These are phyloP conservation scores for Metridium senile DNA, from an alignment of 92 coral and sea anemone species.

Conservation along the genomic window DNA sequence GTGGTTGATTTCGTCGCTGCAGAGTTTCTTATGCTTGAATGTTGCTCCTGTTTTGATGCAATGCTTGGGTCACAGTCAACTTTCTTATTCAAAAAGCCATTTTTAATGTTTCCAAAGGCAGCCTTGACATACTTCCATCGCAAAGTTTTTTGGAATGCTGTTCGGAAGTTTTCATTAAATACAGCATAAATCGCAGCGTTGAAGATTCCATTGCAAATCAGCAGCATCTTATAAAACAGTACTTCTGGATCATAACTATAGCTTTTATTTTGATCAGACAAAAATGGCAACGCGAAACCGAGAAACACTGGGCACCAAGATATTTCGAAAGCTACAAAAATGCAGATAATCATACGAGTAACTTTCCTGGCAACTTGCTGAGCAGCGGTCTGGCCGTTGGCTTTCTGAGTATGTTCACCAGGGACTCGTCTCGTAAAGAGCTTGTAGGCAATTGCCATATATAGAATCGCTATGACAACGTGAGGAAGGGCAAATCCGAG, in stretches of 20 bases:
- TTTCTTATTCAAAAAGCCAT: neutral
- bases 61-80: no score
- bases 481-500: constrained; percentile 23
- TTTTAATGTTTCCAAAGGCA: neutral
- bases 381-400: neutral
- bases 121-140: neutral
- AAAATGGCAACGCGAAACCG: neutral
- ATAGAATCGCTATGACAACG: constrained; percentile 26
- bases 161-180: constrained; percentile 23
- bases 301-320: constrained; percentile 41
- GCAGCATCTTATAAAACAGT: neutral
- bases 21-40: no score
- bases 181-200: constrained; percentile 15
- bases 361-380: constrained; percentile 25
- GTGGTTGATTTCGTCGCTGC: no score
- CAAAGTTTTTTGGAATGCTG: constrained; percentile 8
- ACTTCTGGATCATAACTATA: neutral
- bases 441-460: constrained; percentile 24
- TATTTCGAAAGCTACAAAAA: constrained; percentile 7
- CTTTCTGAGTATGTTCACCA: constrained; percentile 4
- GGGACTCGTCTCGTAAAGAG: constrained; percentile 43
- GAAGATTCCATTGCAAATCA: constrained; percentile 10
- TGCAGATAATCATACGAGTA: constrained; percentile 33
- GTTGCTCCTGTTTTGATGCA: no score
- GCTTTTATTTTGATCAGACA: neutral